Evolutionary conservation across 1,140 invertebrate genomes (phyloP).

Genomic region (Ceratina japonica): DNA sequence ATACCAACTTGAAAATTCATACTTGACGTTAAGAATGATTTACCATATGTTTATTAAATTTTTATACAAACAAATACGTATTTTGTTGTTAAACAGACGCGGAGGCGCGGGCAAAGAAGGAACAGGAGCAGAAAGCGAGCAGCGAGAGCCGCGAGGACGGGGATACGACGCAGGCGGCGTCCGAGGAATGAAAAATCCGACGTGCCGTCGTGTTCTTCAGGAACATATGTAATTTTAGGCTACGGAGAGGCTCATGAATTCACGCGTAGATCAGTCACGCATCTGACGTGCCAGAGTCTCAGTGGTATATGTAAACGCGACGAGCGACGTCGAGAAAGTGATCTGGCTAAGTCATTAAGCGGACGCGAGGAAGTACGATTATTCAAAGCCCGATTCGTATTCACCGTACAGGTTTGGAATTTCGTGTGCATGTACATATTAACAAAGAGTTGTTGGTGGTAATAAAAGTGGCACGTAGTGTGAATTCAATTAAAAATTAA

Average conservation of each 20-base stretch:
- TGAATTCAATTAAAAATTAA: no score
- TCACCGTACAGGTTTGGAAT: no score
- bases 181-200: slow-evolving; percentile 61
- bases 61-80: neutral
- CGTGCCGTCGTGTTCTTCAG: slow-evolving; percentile 46
- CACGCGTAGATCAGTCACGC: no score
- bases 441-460: no score
- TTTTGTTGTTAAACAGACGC: slow-evolving; percentile 60
- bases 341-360: neutral
- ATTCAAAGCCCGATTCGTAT: no score
- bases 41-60: neutral
- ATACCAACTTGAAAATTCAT: no score
- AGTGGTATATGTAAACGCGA: slow-evolving; percentile 8
- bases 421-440: no score
- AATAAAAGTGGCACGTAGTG: no score
- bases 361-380: neutral
- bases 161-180: slow-evolving; percentile 19
- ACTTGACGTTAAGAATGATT: no score
- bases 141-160: slow-evolving; percentile 51
- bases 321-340: neutral
- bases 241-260: slow-evolving; percentile 46
- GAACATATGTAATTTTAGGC: slow-evolving; percentile 56
- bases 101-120: slow-evolving; percentile 70
- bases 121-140: slow-evolving; percentile 64
- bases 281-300: neutral